Conservation (phyloP, 2,888 invertebrate species). For the Pseudeuparius sepicola region DNA sequence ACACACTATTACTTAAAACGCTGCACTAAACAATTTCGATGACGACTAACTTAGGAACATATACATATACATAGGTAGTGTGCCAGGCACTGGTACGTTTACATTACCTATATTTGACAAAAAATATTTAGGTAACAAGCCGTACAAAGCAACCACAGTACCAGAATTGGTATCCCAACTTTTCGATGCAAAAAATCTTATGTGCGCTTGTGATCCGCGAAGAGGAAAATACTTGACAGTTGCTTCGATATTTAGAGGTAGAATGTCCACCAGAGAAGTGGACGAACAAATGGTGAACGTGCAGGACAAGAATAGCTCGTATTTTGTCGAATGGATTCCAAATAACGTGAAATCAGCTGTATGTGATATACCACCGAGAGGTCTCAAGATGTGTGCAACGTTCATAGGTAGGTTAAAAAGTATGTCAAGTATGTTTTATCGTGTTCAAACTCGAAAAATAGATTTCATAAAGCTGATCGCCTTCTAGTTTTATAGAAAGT, state of each 20-base stretch:
- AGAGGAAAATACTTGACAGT: slow-evolving; percentile 72
- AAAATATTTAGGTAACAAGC: slow-evolving; percentile 41
- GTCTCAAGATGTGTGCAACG: slow-evolving; percentile 56
- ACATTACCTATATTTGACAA: background rate
- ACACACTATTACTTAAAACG: no score
- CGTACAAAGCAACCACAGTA: slow-evolving; percentile 65
- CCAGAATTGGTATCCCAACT: slow-evolving; percentile 69
- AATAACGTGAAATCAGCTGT: slow-evolving; percentile 64
- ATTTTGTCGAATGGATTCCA: slow-evolving; percentile 58
- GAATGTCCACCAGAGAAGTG: slow-evolving; percentile 55
- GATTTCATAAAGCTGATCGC: no score
- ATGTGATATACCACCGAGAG: slow-evolving; percentile 61
- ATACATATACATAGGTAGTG: slow-evolving; percentile 1
- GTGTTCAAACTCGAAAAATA: no score
- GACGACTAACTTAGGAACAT: no score
- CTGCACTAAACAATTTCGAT: no score
- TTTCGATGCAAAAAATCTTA: slow-evolving; percentile 81
- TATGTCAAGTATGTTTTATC: no score
- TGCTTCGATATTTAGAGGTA: slow-evolving; percentile 70
- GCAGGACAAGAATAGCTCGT: slow-evolving; percentile 58
- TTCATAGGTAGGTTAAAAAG: slow-evolving; percentile 40
- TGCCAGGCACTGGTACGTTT: background rate
- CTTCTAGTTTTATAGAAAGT: no score
- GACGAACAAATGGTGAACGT: slow-evolving; percentile 53
- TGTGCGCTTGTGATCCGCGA: slow-evolving; percentile 81